Conservation (phyloP, 2,888 invertebrate species). For the Masnerella sp. region DNA sequence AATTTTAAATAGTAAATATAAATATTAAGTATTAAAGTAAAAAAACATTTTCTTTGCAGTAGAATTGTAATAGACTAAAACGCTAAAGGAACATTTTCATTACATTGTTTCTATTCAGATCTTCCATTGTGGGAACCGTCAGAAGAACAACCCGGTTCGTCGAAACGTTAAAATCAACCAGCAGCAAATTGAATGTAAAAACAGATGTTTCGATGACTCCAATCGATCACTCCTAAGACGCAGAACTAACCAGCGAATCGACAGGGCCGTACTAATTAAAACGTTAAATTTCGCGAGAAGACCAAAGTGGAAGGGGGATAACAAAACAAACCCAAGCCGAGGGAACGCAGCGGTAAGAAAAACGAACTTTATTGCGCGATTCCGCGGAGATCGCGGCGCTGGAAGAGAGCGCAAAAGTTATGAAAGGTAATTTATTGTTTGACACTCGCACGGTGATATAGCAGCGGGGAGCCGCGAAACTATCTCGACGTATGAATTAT, state of each 20-base stretch:
- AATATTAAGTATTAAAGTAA: no score
- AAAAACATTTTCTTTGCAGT: no score
- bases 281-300: conserved; percentile 33
- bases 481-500: conserved; percentile 58
- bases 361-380: conserved; percentile 55
- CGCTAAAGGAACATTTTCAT: no score
- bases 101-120: no score
- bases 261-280: conserved; percentile 31
- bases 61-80: no score
- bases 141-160: no score
- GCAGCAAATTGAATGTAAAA: no score
- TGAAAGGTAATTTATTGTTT: conserved; percentile 62
- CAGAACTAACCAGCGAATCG: conserved; percentile 4
- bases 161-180: background rate
- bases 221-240: conserved; percentile 16
- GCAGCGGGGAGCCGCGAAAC: conserved; percentile 50
- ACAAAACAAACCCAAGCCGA: no score
- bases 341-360: no score
- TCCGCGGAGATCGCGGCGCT: conserved; percentile 52
- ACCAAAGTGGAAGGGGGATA: conserved; percentile 7
- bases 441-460: conserved; percentile 57
- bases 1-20: no score
- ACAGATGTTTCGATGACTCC: conserved; percentile 12
- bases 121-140: no score
- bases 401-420: conserved; percentile 60